Evolutionary conservation across 2,888 invertebrate genomes (phyloP).

Genomic region (Oligia latruncula): DNA sequence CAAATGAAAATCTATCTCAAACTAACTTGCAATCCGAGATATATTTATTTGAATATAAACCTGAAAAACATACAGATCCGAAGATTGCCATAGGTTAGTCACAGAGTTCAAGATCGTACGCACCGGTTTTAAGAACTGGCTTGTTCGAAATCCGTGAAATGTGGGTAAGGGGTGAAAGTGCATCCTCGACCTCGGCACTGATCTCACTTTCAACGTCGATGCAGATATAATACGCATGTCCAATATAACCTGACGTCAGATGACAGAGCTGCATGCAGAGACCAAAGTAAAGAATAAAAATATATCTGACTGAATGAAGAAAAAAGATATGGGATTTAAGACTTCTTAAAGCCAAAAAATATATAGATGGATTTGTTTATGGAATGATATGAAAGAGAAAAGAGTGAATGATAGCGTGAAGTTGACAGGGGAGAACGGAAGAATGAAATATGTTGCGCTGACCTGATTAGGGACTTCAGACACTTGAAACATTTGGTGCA

Average conservation of each 20-base stretch:
- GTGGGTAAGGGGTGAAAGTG: constrained; percentile 69
- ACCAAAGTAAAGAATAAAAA: background rate
- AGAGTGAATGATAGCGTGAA: background rate
- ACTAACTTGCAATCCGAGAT: background rate
- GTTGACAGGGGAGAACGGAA: background rate
- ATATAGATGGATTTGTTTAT: background rate
- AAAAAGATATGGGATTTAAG: background rate
- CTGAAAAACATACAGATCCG: constrained; percentile 6
- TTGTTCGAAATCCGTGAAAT: constrained; percentile 51
- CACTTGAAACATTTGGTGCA: background rate
- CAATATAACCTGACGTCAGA: background rate
- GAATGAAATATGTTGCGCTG: background rate
- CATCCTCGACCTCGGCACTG: constrained; percentile 48
- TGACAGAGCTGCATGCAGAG: background rate
- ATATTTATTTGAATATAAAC: background rate
- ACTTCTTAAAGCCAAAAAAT: background rate
- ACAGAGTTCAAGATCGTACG: constrained; percentile 57
- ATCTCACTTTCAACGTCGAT: constrained; percentile 55
- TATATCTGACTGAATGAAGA: background rate
- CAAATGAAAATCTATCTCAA: background rate
- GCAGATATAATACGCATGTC: constrained; percentile 15
- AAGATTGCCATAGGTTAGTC: constrained; percentile 31
- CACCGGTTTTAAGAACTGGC: constrained; percentile 46
- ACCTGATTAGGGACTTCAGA: background rate
- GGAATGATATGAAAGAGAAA: background rate